These are phyloP conservation scores for Criorhina ranunculi DNA, from an alignment of 2,888 invertebrate species.

Conservation along the genomic window DNA sequence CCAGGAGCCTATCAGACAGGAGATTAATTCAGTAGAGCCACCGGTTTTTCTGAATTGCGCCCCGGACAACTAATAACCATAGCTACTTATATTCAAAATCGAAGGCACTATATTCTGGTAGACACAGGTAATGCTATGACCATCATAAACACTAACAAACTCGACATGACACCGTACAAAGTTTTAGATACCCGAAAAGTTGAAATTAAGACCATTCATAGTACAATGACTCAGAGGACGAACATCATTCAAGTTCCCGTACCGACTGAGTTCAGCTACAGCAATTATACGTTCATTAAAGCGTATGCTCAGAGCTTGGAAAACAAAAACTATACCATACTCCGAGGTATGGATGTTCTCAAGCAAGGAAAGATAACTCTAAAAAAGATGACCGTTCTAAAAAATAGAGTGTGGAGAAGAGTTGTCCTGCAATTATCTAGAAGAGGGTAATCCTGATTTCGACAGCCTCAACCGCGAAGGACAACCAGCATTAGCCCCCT, in stretches of 20 bases:
- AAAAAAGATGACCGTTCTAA: slow-evolving; percentile 13
- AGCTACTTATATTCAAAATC: slow-evolving; percentile 10
- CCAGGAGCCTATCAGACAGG: slow-evolving; percentile 17
- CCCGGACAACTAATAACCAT: slow-evolving; percentile 16
- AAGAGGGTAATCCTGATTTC: slow-evolving; percentile 36
- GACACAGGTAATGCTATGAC: slow-evolving; percentile 34
- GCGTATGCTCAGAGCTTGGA: slow-evolving; percentile 14
- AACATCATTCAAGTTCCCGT: slow-evolving; percentile 20
- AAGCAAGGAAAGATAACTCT: slow-evolving; percentile 16
- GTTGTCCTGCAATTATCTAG: slow-evolving; percentile 26
- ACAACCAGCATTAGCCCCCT: slow-evolving; percentile 9
- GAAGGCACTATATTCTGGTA: slow-evolving; percentile 17
- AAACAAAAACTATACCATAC: slow-evolving; percentile 37
- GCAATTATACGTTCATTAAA: slow-evolving; percentile 26
- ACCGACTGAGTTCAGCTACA: slow-evolving; percentile 21
- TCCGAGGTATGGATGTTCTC: slow-evolving; percentile 21
- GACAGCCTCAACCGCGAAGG: slow-evolving; percentile 31
- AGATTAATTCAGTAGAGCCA: slow-evolving; percentile 15
- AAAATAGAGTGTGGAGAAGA: slow-evolving; percentile 13
- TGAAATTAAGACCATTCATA: slow-evolving; percentile 20
- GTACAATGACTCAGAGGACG: slow-evolving; percentile 15
- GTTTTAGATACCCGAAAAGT: slow-evolving; percentile 13
- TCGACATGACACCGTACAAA: slow-evolving; percentile 30
- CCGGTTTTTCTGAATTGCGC: background rate
- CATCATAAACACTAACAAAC: slow-evolving; percentile 23